Base-by-base conservation (phyloP, 2,888 invertebrate genomes). In the Salticus scenicus region DNA sequence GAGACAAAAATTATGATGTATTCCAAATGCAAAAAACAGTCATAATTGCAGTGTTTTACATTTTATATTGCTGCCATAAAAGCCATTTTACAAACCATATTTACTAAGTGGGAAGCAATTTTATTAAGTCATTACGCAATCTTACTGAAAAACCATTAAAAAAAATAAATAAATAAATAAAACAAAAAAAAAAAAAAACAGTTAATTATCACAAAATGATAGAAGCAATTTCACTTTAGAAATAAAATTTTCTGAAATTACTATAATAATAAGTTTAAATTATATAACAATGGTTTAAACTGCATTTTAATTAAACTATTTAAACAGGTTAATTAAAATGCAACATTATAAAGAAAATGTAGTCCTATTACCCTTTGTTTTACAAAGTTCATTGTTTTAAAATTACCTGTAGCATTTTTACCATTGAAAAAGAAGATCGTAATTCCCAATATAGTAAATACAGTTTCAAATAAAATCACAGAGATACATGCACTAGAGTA, bases 71-170 rank as follows among this genome's bases (percentile, higher is more conserved):
- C 7, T 57, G 57, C 20, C 24, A 24, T 17, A n/a, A 57, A 57
- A 57, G 57, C 57, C 57, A 57, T 24, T 17, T 24, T 20, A 66
- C 69, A 47, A 24, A 75, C 82, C 70, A 76, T 75, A 47, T 42
- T 82, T 71, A 76, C 71, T 82, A 69, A 20, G 64, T 63, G 64
- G 41, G 66, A 79, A 79, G 64, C 41, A 27, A n/a, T n/a, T 5
- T 42, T 41, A 7, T 27, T 14, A 70, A 41, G 12, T 27, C n/a
- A n/a, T n/a, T n/a, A n/a, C n/a, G n/a, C n/a, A n/a, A n/a, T n/a
- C n/a, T n/a, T n/a, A n/a, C n/a, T n/a, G n/a, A n/a, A n/a, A n/a
- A n/a, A n/a, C n/a, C n/a, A n/a, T n/a, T n/a, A n/a, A n/a, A n/a
- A n/a, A n/a, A n/a, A n/a, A n/a, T n/a, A n/a, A n/a, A n/a, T n/a